These are phyloP conservation scores for Philhelius pedissequus DNA, from an alignment of 2,888 invertebrate species.

Conservation along the genomic window DNA sequence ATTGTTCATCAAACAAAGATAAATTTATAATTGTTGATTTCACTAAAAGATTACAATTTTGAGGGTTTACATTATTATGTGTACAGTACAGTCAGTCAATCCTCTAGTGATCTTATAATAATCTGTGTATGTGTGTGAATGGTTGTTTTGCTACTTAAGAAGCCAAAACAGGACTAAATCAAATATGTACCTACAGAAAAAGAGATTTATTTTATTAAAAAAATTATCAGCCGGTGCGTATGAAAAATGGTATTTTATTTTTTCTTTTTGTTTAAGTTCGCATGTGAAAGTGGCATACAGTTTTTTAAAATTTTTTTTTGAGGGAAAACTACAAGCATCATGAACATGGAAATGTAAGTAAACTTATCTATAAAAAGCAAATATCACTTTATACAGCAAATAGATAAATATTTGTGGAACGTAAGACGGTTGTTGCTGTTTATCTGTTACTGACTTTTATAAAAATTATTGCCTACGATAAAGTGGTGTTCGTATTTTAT, in stretches of 20 bases:
- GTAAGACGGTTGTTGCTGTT: constrained; percentile 40
- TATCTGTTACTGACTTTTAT: constrained; percentile 1
- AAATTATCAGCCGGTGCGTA: background rate
- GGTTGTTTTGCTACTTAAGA: background rate
- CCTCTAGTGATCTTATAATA: background rate
- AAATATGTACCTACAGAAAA: background rate
- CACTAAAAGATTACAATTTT: constrained; percentile 45
- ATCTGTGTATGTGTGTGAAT: background rate
- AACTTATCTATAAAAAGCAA: constrained; percentile 53
- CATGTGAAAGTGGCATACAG: background rate
- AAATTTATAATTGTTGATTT: constrained; percentile 66
- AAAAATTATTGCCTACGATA: background rate
- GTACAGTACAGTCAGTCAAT: background rate
- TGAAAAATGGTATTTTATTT: background rate
- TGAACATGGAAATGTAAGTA: constrained; percentile 16
- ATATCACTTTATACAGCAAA: constrained; percentile 59
- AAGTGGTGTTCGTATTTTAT: background rate
- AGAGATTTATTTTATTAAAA: background rate
- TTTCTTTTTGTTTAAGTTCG: no score
- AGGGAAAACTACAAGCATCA: background rate
- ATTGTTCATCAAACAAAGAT: constrained; percentile 63
- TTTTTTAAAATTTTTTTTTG: background rate
- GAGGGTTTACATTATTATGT: background rate
- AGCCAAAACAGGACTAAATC: background rate
- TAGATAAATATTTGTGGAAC: constrained; percentile 64